phyloP scores from a whole-genome alignment of 2,888 invertebrate species.

The Ectemnius cavifrons region DNA sequence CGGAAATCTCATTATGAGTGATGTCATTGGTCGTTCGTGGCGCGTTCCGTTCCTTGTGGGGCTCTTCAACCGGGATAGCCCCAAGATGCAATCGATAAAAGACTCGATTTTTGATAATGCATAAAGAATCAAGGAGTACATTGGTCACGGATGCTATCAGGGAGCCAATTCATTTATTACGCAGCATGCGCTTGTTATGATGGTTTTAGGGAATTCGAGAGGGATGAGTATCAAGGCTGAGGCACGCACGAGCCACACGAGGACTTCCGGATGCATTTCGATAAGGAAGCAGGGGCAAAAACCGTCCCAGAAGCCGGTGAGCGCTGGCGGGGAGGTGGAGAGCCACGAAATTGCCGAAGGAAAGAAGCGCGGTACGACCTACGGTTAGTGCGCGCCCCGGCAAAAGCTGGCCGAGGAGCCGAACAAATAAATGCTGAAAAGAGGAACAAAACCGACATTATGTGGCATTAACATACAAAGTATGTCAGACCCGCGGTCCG shows the following conservation, averaged over 20 bases:
- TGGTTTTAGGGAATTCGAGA: no score
- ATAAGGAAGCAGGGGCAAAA: conserved; percentile 21
- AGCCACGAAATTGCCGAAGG: conserved; percentile 31
- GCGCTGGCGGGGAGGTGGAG: conserved; percentile 3
- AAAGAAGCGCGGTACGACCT: conserved; percentile 40
- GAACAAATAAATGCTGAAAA: conserved; percentile 77
- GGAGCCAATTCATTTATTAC: no score
- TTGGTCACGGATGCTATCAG: no score
- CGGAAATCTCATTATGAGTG: not conserved
- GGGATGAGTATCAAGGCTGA: no score
- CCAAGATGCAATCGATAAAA: no score
- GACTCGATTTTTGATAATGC: no score
- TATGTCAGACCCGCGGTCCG: conserved; percentile 76
- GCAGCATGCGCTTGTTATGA: no score
- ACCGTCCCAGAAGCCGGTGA: conserved; percentile 11
- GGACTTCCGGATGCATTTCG: conserved; percentile 29
- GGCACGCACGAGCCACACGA: no score
- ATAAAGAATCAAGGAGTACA: no score
- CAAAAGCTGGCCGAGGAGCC: conserved; percentile 65
- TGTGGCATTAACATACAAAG: conserved; percentile 78
- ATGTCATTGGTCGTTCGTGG: not conserved
- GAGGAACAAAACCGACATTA: conserved; percentile 77
- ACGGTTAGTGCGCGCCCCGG: conserved; percentile 49
- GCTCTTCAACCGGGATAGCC: no score
- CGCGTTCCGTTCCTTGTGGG: no score